phyloP scores from a whole-genome alignment of 2,888 invertebrate genomes.

The Drosophila pseudotakahashii region DNA sequence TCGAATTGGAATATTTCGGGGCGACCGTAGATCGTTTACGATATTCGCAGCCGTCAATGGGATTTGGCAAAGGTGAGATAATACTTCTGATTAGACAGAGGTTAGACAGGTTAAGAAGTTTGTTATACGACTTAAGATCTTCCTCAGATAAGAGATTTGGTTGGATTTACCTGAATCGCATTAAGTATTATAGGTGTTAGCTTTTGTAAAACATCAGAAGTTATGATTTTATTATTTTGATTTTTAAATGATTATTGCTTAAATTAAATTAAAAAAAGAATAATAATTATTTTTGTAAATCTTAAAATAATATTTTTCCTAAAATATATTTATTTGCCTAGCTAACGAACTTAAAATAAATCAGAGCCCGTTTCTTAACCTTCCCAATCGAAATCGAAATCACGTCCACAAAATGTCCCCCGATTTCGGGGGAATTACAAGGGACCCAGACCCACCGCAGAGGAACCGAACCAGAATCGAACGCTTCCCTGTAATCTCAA shows the following conservation, averaged over 20 bases:
- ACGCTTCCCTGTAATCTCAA: conserved; percentile 62
- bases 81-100: conserved; percentile 51
- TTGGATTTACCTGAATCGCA: not conserved
- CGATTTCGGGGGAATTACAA: conserved; percentile 40
- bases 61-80: conserved; percentile 26
- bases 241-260: too few relatives aligned
- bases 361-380: not conserved
- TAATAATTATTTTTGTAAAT: too few relatives aligned
- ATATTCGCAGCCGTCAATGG: conserved; percentile 56
- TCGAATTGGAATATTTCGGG: conserved; percentile 69
- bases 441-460: conserved; percentile 53
- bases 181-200: conserved; percentile 6
- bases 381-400: conserved; percentile 4
- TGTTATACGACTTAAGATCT: conserved; percentile 50
- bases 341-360: not conserved
- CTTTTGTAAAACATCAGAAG: conserved; percentile 20
- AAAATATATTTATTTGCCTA: not conserved
- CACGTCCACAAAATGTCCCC: conserved; percentile 24
- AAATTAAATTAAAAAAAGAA: too few relatives aligned
- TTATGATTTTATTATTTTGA: not conserved
- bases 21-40: conserved; percentile 62
- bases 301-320: too few relatives aligned
- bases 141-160: conserved; percentile 14
- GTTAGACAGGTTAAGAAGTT: conserved; percentile 11
- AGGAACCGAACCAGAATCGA: conserved; percentile 29